Base-by-base conservation (phyloP, 2,113 vertebrate species). In the Charina bottae region DNA sequence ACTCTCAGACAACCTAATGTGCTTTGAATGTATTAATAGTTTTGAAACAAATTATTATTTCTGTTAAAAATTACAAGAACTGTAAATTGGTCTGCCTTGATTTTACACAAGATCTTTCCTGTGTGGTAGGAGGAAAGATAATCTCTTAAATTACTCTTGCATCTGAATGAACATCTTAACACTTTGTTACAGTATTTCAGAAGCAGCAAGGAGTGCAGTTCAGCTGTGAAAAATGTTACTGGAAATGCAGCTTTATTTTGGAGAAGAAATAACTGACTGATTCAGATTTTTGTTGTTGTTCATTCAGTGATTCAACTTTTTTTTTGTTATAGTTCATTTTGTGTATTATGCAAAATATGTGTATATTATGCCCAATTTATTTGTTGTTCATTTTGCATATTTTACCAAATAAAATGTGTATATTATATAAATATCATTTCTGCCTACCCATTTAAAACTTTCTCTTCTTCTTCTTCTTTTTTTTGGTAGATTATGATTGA, bases 401-500 rank as follows among this genome's bases (percentile, higher is more conserved):
- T 78, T 78, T 78, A 78, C 21, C 17, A 78, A 78, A 72, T 37
- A 78, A 72, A 78, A 42, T 21, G 33, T 42, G 2, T 78, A 42
- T 78, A 17, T 78, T 78, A 42, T 21, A 78, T 78, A 86, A n/a
- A n/a, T n/a, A n/a, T n/a, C n/a, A 55, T 55, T 86, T 86, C 58
- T 49, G 59, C 53, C 28, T 55, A 11, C 10, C 0, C 0, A 0
- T 90, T 60, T 15, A 60, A 84, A 93, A 7, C 12, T 33, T 86
- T 89, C 33, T 78, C 91, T 33, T 42, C 42, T 42, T 42, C 42
- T 42, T 42, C 42, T 42, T 42, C 93, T n/a, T 4, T 97, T 60
- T 94, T 94, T 93, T 92, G n/a, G 92, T 88, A 99, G 99, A 99
- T 99, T 95, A 98, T 99, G 98, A 99, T 99, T 5, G 99, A 99